Evolutionary conservation across 2,888 invertebrate genomes (phyloP).

Genomic region (Caenorhabditis uteleia): DNA sequence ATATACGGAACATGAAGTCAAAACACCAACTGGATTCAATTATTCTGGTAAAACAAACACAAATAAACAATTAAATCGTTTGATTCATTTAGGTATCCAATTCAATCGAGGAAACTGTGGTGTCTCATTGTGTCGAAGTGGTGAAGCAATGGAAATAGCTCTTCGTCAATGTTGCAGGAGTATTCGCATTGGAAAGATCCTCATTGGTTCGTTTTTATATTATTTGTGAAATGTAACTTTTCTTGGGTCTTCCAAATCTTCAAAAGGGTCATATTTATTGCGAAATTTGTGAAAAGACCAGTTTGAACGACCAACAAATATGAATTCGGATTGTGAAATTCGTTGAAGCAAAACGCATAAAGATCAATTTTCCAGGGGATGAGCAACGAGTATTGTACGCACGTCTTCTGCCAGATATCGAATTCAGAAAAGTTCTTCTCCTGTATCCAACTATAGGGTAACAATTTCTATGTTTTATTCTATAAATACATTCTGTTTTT

Average conservation of each 20-base stretch:
- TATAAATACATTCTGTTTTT: slow-evolving; percentile 16
- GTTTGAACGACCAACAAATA: background rate
- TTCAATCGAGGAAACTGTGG: slow-evolving; percentile 98
- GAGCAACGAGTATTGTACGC: slow-evolving; percentile 94
- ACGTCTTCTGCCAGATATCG: slow-evolving; percentile 93
- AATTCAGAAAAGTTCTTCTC: slow-evolving; percentile 83
- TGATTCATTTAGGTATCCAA: slow-evolving; percentile 77
- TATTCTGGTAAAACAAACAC: slow-evolving; percentile 48
- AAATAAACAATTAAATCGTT: background rate
- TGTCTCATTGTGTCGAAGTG: slow-evolving; percentile 86
- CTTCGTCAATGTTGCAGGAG: slow-evolving; percentile 93
- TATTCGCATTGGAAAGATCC: slow-evolving; percentile 95
- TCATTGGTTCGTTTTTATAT: slow-evolving; percentile 83
- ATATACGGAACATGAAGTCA: slow-evolving; percentile 86
- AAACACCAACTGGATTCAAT: slow-evolving; percentile 81
- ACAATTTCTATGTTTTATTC: background rate
- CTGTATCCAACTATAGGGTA: slow-evolving; percentile 94
- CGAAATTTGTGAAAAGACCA: background rate
- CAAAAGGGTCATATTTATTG: background rate
- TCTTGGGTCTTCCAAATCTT: background rate
- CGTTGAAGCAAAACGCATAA: no score
- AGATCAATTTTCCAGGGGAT: slow-evolving; percentile 70
- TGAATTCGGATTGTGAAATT: background rate
- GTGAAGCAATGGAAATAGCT: slow-evolving; percentile 88
- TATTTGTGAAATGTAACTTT: background rate